Evolutionary conservation across 2,113 vertebrate genomes (phyloP).

Genomic region (Micronycteris hirsuta): DNA sequence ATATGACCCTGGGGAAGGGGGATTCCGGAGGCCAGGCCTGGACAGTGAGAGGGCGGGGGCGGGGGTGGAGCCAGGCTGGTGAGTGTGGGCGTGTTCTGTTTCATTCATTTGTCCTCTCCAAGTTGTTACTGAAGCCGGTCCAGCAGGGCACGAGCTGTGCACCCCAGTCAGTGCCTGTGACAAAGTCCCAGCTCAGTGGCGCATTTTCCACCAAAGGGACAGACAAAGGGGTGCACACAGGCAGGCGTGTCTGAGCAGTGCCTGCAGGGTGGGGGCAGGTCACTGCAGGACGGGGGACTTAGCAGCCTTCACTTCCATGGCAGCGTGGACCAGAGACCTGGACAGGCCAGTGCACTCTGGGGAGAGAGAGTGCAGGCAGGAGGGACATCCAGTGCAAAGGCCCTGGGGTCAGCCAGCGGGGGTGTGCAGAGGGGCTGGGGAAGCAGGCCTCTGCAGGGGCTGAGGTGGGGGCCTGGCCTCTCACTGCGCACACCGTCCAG

Average conservation of each 20-base stretch:
- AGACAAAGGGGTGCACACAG: accelerated
- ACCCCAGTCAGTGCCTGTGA: accelerated
- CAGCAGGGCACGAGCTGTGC: accelerated
- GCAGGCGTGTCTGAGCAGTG: not conserved
- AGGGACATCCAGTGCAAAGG: not conserved
- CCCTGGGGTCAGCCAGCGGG: not conserved
- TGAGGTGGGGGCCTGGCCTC: not conserved
- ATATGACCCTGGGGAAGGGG: not conserved
- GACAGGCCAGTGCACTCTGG: accelerated
- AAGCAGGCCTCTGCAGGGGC: not conserved
- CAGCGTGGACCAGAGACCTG: not conserved
- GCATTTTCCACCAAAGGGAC: not conserved
- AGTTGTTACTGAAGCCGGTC: not conserved
- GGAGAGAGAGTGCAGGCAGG: not conserved
- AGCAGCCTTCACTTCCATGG: not conserved
- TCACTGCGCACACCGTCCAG: not conserved
- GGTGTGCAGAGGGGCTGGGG: not conserved
- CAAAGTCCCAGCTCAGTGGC: accelerated
- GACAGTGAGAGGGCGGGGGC: not conserved
- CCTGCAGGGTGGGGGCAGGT: too few relatives aligned
- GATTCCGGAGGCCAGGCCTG: not conserved
- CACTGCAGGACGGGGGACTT: too few relatives aligned
- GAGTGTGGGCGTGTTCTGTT: accelerated
- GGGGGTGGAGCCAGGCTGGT: not conserved
- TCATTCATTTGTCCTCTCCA: not conserved